These are phyloP conservation scores for Salminus brasiliensis DNA, from an alignment of 2,113 vertebrate species.

Conservation along the genomic window DNA sequence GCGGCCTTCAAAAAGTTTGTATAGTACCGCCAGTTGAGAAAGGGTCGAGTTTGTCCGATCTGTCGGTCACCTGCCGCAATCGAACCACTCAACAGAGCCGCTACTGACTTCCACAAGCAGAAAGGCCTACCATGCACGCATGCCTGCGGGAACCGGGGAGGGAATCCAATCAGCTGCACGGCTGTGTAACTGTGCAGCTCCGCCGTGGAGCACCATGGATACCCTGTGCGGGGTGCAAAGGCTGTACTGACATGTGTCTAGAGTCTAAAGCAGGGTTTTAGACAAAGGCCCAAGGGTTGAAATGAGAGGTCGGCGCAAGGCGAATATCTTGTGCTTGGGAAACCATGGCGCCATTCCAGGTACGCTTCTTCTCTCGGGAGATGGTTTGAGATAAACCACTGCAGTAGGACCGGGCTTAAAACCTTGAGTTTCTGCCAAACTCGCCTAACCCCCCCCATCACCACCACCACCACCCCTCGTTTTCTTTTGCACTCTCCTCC, in stretches of 20 bases:
- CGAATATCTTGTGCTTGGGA: too few relatives aligned
- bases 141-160: too few relatives aligned
- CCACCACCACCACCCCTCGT: background rate
- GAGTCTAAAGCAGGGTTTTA: too few relatives aligned
- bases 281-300: background rate
- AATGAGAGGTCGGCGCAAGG: too few relatives aligned
- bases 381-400: constrained; percentile 30
- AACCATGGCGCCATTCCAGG: constrained; percentile 4
- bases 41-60: constrained; percentile 27
- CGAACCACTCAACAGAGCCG: constrained; percentile 29
- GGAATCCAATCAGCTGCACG: constrained; percentile 23
- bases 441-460: too few relatives aligned
- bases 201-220: background rate
- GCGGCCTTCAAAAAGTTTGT: background rate
- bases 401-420: constrained; percentile 29
- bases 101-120: background rate
- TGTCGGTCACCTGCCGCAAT: constrained; percentile 35
- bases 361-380: background rate
- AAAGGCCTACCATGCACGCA: constrained; percentile 6
- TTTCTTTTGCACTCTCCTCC: background rate
- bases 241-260: background rate
- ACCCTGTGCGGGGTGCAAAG: background rate
- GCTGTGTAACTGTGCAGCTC: constrained; percentile 22
- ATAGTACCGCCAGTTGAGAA: constrained; percentile 11
- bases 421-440: constrained; percentile 16